These are phyloP conservation scores for Nezara viridula DNA, from an alignment of 2,888 invertebrate species.

Conservation along the genomic window DNA sequence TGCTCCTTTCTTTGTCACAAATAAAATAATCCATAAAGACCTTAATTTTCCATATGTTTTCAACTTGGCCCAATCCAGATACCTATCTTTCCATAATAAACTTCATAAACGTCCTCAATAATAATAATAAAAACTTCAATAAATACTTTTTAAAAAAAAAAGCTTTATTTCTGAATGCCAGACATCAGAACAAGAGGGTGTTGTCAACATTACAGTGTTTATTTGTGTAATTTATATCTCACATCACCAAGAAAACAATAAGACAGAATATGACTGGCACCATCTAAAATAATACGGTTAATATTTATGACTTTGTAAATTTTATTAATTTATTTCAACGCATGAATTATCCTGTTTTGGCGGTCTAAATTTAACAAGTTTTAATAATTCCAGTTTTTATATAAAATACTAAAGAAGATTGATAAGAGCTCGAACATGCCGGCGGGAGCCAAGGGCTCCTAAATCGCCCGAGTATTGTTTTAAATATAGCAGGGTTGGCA, in stretches of 20 bases:
- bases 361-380: neutral
- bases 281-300: neutral
- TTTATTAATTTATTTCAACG: neutral
- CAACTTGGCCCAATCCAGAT: too few species aligned
- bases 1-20: too few species aligned
- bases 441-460: neutral
- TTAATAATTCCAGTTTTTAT: neutral
- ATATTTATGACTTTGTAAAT: conserved; percentile 6
- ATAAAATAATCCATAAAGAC: too few species aligned
- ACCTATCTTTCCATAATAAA: too few species aligned
- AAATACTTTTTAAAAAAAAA: too few species aligned
- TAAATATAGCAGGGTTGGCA: conserved; percentile 41
- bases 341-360: neutral
- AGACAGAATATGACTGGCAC: neutral
- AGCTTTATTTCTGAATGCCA: neutral
- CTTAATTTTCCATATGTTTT: too few species aligned
- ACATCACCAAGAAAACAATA: neutral
- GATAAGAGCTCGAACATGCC: neutral
- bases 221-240: neutral
- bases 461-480: conserved; percentile 39
- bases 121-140: too few species aligned
- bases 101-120: too few species aligned
- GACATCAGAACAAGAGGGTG: neutral
- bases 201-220: too few species aligned
- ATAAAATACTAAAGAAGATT: neutral